Evolutionary conservation across 2,888 invertebrate species (phyloP), one percentile per base, ranked within the genome.

Genomic region (Drosophila kambysellisi): DNA sequence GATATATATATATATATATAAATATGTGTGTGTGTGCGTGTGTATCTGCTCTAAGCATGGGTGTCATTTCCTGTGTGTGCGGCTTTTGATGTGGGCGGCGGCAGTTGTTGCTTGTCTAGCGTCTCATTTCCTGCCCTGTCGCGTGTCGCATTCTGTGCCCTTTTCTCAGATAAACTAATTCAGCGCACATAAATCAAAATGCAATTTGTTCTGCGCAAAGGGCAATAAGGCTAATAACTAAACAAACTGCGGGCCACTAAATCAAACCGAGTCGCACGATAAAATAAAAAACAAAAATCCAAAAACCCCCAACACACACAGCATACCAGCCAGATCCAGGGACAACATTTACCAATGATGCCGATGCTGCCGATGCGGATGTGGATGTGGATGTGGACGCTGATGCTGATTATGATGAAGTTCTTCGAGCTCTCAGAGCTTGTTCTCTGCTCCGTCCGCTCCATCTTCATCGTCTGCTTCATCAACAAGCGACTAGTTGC

Each of bases 201-300:
- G 91, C 91, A 89, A 89, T 89, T 89, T 89, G 91, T 89, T 88
- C 79, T 79, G 81, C 73, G 79, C 74, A 79, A 88, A 88, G 89
- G 87, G 89, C 89, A 89, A 89, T 82, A 79, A 83, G 88, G 85
- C 89, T 89, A 87, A 89, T 89, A 89, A 78, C 89, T 74, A 82
- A 88, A 88, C 88, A 87, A 89, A 88, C 87, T 89, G 85, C 86
- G 88, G 88, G 83, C 83, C 83, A 85, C 81, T 89, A 88, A 88
- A 88, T 88, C 87, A 88, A 88, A 69, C 79, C 76, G 64, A 66
- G 76, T 71, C 74, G 61, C 83, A 85, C 81, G 89, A 89, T 87
- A 43, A 57, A 57, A 56, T 12, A 20, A 57, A 20, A 20, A 20
- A 20, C 12, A 46, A 25, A 25, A 25, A 46, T 12, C 20, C 12